Percentiles rank a stretch among this genome's conserved stretches.
Conservation (phyloP, 2,113 vertebrate species). For the Helogale parvula region DNA sequence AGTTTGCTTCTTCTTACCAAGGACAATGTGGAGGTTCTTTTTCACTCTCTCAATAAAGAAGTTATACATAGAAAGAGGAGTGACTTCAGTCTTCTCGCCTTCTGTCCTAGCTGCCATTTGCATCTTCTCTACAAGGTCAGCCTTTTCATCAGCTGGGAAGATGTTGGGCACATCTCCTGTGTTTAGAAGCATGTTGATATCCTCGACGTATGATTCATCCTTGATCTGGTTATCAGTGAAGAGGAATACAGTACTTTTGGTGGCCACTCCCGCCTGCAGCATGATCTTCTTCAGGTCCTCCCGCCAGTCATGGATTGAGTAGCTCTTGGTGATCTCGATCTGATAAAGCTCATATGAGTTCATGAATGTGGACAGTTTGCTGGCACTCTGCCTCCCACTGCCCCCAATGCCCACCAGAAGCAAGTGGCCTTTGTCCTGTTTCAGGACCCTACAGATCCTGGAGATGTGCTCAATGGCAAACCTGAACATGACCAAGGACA, state of each 20-base stretch:
- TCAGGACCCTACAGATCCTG: slow-evolving; percentile 93
- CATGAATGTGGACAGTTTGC: slow-evolving; percentile 93
- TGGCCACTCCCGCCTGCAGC: slow-evolving; percentile 89
- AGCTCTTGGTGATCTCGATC: slow-evolving; percentile 94
- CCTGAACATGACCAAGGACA: slow-evolving; percentile 95
- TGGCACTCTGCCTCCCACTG: slow-evolving; percentile 92
- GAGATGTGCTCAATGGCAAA: slow-evolving; percentile 96
- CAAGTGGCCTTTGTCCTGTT: slow-evolving; percentile 93
- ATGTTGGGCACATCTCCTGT: slow-evolving; percentile 94
- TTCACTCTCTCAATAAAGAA: slow-evolving; percentile 94
- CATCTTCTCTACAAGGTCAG: slow-evolving; percentile 93
- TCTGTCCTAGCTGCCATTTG: slow-evolving; percentile 88
- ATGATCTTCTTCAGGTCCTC: slow-evolving; percentile 94
- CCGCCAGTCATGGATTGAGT: slow-evolving; percentile 89
- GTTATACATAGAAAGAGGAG: slow-evolving; percentile 93
- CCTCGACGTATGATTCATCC: slow-evolving; percentile 93
- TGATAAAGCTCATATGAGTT: slow-evolving; percentile 91
- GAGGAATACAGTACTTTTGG: slow-evolving; percentile 89
- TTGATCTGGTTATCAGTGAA: slow-evolving; percentile 94
- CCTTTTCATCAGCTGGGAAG: slow-evolving; percentile 93
- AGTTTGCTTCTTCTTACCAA: slow-evolving; percentile 84
- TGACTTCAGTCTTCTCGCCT: slow-evolving; percentile 90
- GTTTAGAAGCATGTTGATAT: slow-evolving; percentile 95
- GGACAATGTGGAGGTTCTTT: slow-evolving; percentile 94
- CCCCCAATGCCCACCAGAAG: slow-evolving; percentile 93